phyloP scores from a whole-genome alignment of 2,888 invertebrate genomes.

The Diplolepis rosae region DNA sequence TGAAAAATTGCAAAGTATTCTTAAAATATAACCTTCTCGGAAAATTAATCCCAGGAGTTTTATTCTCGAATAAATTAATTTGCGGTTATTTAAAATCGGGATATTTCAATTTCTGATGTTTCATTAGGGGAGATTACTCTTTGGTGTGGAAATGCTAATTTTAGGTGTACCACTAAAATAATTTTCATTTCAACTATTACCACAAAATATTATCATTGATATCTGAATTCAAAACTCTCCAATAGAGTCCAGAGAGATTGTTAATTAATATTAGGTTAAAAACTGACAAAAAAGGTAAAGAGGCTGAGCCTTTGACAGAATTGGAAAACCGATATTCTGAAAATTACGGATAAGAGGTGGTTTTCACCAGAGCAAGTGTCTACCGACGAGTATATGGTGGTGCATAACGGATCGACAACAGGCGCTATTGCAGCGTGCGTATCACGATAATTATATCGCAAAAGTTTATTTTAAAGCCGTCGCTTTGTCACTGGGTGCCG shows the following conservation, averaged over 20 bases:
- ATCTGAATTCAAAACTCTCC: too few relatives aligned
- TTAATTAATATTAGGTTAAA: not conserved
- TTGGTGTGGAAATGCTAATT: too few relatives aligned
- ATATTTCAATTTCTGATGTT: too few relatives aligned
- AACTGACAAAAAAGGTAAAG: not conserved
- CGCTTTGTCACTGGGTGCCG: not conserved
- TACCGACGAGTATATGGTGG: not conserved
- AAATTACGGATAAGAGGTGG: slow-evolving; percentile 1
- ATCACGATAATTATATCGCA: slow-evolving; percentile 27
- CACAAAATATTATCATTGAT: too few relatives aligned
- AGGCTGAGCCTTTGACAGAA: not conserved
- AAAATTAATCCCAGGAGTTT: too few relatives aligned
- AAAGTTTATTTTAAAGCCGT: slow-evolving; percentile 29
- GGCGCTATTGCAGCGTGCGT: slow-evolving; percentile 12
- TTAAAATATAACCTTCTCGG: too few relatives aligned
- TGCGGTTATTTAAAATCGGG: too few relatives aligned
- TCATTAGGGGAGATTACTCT: too few relatives aligned
- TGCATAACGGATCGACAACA: slow-evolving; percentile 8
- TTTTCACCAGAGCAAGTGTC: not conserved
- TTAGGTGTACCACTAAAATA: too few relatives aligned
- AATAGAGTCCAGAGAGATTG: not conserved
- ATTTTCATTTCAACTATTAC: too few relatives aligned
- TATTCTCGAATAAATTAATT: too few relatives aligned
- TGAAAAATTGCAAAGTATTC: not conserved
- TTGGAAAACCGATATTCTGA: not conserved